Conservation (phyloP, 2,888 invertebrate species). For the Pasiphila rectangulata region DNA sequence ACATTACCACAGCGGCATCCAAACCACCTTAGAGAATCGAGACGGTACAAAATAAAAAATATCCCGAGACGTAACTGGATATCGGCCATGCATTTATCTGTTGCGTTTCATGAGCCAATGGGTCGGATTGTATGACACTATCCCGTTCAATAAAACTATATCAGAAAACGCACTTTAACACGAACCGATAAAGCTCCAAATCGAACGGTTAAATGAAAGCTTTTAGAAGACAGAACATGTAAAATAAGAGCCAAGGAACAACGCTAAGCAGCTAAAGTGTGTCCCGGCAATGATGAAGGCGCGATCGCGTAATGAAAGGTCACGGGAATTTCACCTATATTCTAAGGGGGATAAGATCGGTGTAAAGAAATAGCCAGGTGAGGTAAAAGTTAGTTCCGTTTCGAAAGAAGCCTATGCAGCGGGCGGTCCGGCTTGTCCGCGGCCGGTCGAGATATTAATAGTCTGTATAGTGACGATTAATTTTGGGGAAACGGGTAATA, state of each 20-base stretch:
- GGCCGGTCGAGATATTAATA: conserved; percentile 61
- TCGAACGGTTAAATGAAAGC: conserved; percentile 26
- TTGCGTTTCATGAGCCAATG: conserved; percentile 69
- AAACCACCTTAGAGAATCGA: conserved; percentile 34
- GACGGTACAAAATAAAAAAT: conserved; percentile 48
- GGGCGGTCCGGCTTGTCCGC: conserved; percentile 57
- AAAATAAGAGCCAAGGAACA: conserved; percentile 63
- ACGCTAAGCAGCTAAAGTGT: conserved; percentile 49
- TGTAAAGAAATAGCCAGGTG: conserved; percentile 7
- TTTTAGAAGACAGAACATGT: conserved; percentile 50
- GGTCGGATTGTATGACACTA: conserved; percentile 69
- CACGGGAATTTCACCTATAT: conserved; percentile 43
- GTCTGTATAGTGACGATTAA: conserved; percentile 54
- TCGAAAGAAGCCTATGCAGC: conserved; percentile 52
- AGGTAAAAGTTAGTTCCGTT: conserved; percentile 23
- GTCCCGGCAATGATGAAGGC: conserved; percentile 36
- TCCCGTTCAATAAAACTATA: conserved; percentile 40
- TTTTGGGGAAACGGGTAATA: conserved; percentile 50
- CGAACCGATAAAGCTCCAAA: conserved; percentile 37
- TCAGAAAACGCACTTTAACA: conserved; percentile 36
- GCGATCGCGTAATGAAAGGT: conserved; percentile 20
- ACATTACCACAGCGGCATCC: conserved; percentile 19
- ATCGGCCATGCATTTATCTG: conserved; percentile 71
- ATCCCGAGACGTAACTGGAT: conserved; percentile 64
- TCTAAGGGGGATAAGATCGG: conserved; percentile 31